Base-by-base conservation (phyloP, 2,888 invertebrate genomes). In the Bellardia bayeri region DNA sequence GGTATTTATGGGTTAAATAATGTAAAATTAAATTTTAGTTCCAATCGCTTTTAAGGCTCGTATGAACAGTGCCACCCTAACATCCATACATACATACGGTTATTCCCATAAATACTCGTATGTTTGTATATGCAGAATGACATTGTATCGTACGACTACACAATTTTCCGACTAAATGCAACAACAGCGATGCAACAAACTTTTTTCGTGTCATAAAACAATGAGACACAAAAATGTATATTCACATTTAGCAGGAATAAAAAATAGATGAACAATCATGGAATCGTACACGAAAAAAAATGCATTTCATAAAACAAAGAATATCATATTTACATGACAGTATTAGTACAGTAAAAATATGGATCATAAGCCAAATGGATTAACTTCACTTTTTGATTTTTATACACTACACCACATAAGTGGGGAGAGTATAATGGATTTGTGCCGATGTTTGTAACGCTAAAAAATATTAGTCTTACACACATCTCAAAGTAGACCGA, bases 131-230 rank as follows among this genome's bases (percentile, higher is more conserved):
- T 51, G n/a, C 23, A 23, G 23, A 13, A 14, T 51, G 51, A 51
- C 51, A 14, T 68, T 14, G 14, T 68, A 30, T 49, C 45, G 7
- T 45, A 7, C 14, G 23, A 5, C 14, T 56, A 9, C 13, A 8
- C 2, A 3, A 49, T 45, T 13, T 68, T 68, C 68, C n/a, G 6
- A 7, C 23, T 30, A 49, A 68, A 11, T 49, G 23, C 13, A 45
- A 68, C 68, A 68, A 13, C 51, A 69, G 51, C 9, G 37, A 51
- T 37, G 33, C 30, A 69, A 33, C 51, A 51, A 51, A 61, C 33
- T 61, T 61, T 61, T 51, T n/a, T 51, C 33, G 69, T 69, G 51
- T 14, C 30, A 51, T n/a, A 51, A 69, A n/a, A 51, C n/a, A 51
- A 49, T 49, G n/a, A 33, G n/a, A n/a, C 37, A 69, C 8, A 30